Base-by-base conservation (phyloP, 2,113 vertebrate genomes). In the Phalacrocorax aristotelis region DNA sequence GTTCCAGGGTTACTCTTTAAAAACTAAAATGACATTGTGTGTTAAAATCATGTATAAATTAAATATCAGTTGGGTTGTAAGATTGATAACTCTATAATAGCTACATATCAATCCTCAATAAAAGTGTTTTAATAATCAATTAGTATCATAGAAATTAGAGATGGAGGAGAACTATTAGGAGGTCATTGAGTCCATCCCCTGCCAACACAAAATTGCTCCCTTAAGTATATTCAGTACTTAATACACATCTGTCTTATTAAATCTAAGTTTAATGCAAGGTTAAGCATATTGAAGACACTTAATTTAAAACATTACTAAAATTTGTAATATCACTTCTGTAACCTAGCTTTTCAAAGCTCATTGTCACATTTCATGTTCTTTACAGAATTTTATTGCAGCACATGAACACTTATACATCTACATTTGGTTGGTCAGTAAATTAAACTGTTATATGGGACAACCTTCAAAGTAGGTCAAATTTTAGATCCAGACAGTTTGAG, bases 41-140 rank as follows among this genome's bases (percentile, higher is more conserved):
- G 84, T 96, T 95, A 96, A 96, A 97, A 95, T 89, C 79, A 70
- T 36, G 77, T 97, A 97, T 98, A 95, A 98, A 98, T 98, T 98
- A 98, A 97, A 97, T 94, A 98, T 98, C 95, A 97, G 87, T 88
- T 89, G 69, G 61, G 91, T 90, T 97, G 90, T 96, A 97, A 98
- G 97, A 98, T 98, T 97, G 96, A 97, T 98, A 97, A 93, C 96
- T 89, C 87, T 94, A 94, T 96, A 97, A 97, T 97, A 95, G 97
- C 93, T 93, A 96, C 95, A 89, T 96, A 98, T 96, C 96, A 96
- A 94, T 96, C 97, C 97, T 98, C 97, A 82, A 97, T 94, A 97
- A 98, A 95, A 97, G 95, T 91, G 93, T 93, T 93, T 97, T 97
- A 96, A 95, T 96, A 97, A 97, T 97, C 97, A 97, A 97, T 97